Evolutionary conservation across 92 coral and sea anemone species (phyloP).

Genomic region (Phenganax marumi): DNA sequence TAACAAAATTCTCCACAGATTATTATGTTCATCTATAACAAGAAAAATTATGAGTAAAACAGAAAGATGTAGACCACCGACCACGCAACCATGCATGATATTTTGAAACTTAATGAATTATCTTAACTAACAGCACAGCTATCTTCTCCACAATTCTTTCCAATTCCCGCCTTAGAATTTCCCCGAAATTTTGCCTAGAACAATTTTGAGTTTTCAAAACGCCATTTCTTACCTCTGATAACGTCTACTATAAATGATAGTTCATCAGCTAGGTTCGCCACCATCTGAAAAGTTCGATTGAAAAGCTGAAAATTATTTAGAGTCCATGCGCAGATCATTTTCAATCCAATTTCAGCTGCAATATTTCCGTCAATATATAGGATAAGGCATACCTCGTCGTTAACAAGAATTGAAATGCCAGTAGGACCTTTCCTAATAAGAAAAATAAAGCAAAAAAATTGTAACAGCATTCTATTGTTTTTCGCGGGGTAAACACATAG

Average conservation of each 20-base stretch:
- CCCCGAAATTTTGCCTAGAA: neutral
- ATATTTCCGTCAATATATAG: neutral
- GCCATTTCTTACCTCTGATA: slow-evolving; percentile 55
- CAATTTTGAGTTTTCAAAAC: neutral
- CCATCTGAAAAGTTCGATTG: slow-evolving; percentile 56
- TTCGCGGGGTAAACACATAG: too few relatives aligned
- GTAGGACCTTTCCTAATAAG: slow-evolving; percentile 83
- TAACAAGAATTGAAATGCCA: slow-evolving; percentile 83
- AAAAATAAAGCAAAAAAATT: neutral
- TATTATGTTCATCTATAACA: slow-evolving; percentile 29
- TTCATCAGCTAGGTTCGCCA: slow-evolving; percentile 73
- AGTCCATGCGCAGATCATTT: neutral
- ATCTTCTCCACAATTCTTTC: neutral
- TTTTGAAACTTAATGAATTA: neutral
- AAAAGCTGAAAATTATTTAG: neutral
- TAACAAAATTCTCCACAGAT: slow-evolving; percentile 35
- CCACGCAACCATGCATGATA: too few relatives aligned
- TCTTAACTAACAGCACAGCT: neutral
- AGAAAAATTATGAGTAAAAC: neutral
- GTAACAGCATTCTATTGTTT: too few relatives aligned
- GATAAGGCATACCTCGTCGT: slow-evolving; percentile 72
- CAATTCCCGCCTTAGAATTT: too few relatives aligned
- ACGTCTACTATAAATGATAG: slow-evolving; percentile 74
- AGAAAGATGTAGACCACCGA: neutral
- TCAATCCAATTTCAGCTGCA: neutral